Percentiles rank a stretch among this genome's conserved stretches.
These are phyloP conservation scores for Blennius ocellaris DNA, from an alignment of 2,113 vertebrate genomes.

Conservation along the genomic window DNA sequence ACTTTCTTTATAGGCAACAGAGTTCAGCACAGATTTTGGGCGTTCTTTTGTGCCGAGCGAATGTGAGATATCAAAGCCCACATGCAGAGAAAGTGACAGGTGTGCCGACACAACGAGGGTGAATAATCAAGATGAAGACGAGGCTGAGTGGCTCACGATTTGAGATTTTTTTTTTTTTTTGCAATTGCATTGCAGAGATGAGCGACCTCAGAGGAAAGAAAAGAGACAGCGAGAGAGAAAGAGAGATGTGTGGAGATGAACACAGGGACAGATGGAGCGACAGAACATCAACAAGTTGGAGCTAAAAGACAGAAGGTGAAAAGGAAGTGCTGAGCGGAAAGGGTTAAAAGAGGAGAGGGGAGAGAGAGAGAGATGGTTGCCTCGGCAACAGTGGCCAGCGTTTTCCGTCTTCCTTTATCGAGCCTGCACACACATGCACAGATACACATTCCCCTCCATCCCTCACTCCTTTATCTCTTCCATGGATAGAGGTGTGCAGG, in stretches of 20 bases:
- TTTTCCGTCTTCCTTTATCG: constrained; percentile 65
- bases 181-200: too few species aligned
- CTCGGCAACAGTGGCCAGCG: constrained; percentile 76
- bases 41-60: constrained; percentile 26
- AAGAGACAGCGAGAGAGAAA: not conserved
- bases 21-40: constrained; percentile 21
- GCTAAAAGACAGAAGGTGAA: constrained; percentile 77
- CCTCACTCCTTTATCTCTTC: constrained; percentile 16
- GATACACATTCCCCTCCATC: not conserved
- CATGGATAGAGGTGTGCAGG: constrained; percentile 44
- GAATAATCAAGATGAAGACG: constrained; percentile 42
- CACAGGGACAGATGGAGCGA: constrained; percentile 75
- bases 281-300: constrained; percentile 77
- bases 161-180: not conserved
- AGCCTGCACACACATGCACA: constrained; percentile 13
- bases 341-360: constrained; percentile 73
- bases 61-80: constrained; percentile 54
- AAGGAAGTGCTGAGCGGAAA: constrained; percentile 69
- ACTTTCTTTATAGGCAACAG: constrained; percentile 16
- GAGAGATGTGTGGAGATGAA: constrained; percentile 39
- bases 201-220: not conserved
- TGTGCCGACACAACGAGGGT: constrained; percentile 39
- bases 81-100: constrained; percentile 44
- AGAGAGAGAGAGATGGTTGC: constrained; percentile 78
- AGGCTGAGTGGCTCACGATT: constrained; percentile 14